Evolutionary conservation across 2,888 invertebrate species (phyloP), one percentile per base, ranked within the genome.

Genomic region (Leucozona laternaria): DNA sequence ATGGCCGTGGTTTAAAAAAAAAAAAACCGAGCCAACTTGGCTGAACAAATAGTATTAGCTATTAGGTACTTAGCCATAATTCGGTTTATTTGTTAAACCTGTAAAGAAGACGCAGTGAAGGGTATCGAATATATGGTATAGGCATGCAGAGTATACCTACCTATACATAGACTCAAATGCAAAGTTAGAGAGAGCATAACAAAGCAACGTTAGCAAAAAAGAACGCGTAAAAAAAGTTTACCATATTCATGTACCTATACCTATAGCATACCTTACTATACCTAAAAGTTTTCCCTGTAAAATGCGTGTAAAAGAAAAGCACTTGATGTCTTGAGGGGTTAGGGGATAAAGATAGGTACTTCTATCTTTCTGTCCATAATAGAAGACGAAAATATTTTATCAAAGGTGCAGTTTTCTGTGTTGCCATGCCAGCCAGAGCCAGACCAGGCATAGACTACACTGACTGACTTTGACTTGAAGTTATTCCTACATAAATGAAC

Each of bases 51-150:
- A 43, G 57, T 31, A 31, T 31, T 25, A 48, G 48, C 11, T 25
- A 76, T 71, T 72, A 62, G 45, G 37, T 57, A 62, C 22, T 28
- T 31, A 64, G 11, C 45, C 13, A 45, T 45, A 64, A 28, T 48
- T 45, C 1, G 28, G 50, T 28, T 50, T 68, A 77, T 64, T 73
- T 45, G 72, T 28, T 68, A 80, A 85, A 72, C 66, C 66, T 60
- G 72, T 68, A 77, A 72, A 64, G 50, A 82, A 78, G 53, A 72
- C 43, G 53, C 71, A 77, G 25, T 53, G 25, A 66, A 68, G 72
- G 66, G 64, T 64, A 71, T 45, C 45, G 8, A 60, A 43, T 28
- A n/a, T 4, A 45, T 17, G 10, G 25, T 25, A n/a, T n/a, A 25
- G 53, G 7, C 15, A 53, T n/a, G n/a, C n/a, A n/a, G n/a, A n/a